Base-by-base conservation (phyloP, 2,113 vertebrate genomes). In the Gadus macrocephalus region DNA sequence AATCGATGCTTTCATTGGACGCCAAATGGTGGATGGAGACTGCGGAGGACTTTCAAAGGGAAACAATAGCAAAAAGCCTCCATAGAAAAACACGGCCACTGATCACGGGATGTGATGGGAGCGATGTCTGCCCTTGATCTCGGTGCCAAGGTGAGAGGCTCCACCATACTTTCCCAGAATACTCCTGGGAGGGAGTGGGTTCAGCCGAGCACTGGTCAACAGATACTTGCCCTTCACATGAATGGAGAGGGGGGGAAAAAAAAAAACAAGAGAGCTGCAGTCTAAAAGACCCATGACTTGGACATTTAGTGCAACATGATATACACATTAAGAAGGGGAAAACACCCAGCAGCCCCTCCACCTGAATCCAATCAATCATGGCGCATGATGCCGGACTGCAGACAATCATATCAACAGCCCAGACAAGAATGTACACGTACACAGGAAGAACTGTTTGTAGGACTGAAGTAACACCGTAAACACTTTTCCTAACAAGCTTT, bases 1-100 rank as follows among this genome's bases (percentile, higher is more conserved):
- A 91, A 90, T 88, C 82, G 49, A 71, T 82, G 86, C 90, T 92
- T 92, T 91, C 85, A 91, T 89, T 87, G 81, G 87, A 84, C 81
- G 85, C 88, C 87, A 89, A 85, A 78, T 80, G 77, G 78, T 74
- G 76, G 74, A 86, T 73, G 76, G 74, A 86, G 82, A 84, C 81
- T 67, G 77, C 80, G 76, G 83, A 82, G 83, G 86, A 66, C 73
- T 84, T 78, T 79, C 84, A 88, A 84, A 84, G 80, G 66, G 80
- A 87, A 84, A 89, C 80, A 90, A 88, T 81, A 86, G 79, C 77
- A 87, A 86, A 86, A 64, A 61, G 62, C 56, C 5, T 66, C 69
- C 78, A 68, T 69, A 81, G 79, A 87, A 82, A 87, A 87, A 83
- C 86, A 90, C 65, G 81, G 81, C 79, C 78, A 63, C 69, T 78